A percentile compares a stretch with the other conserved stretches of the same genome.
These are phyloP conservation scores for Cololabis saira DNA, from an alignment of 2,113 vertebrate genomes.

Conservation along the genomic window DNA sequence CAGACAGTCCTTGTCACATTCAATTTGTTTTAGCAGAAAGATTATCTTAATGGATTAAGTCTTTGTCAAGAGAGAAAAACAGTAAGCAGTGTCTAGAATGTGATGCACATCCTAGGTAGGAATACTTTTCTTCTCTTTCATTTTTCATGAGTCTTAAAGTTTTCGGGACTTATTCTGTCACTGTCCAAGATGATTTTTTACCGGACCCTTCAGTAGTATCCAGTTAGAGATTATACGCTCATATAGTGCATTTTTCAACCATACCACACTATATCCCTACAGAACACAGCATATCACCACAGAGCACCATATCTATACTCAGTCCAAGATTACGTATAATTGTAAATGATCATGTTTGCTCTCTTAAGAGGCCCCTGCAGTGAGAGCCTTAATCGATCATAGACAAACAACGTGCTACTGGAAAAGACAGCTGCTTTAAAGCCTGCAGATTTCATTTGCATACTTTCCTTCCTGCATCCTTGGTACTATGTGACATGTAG, in stretches of 20 bases:
- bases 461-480: constrained; percentile 71
- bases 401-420: constrained; percentile 67
- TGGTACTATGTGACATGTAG: constrained; percentile 59
- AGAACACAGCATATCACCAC: constrained; percentile 14
- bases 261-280: not conserved
- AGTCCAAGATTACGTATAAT: constrained; percentile 54
- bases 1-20: constrained; percentile 66
- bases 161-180: constrained; percentile 2
- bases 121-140: constrained; percentile 20
- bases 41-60: constrained; percentile 68
- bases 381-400: constrained; percentile 64
- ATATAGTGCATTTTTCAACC: constrained; percentile 1
- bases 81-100: constrained; percentile 24
- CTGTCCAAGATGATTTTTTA: not conserved
- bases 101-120: constrained; percentile 6
- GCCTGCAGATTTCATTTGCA: constrained; percentile 70
- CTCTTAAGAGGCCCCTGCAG: constrained; percentile 56
- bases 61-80: constrained; percentile 35
- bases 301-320: constrained; percentile 24
- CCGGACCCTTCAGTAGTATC: not conserved
- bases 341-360: constrained; percentile 71
- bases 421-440: constrained; percentile 70
- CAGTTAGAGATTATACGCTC: not conserved
- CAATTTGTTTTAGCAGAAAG: constrained; percentile 57
- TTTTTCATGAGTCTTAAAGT: constrained; percentile 29